Base-by-base conservation (phyloP, 2,888 invertebrate species). In the Neoaliturus tenellus region DNA sequence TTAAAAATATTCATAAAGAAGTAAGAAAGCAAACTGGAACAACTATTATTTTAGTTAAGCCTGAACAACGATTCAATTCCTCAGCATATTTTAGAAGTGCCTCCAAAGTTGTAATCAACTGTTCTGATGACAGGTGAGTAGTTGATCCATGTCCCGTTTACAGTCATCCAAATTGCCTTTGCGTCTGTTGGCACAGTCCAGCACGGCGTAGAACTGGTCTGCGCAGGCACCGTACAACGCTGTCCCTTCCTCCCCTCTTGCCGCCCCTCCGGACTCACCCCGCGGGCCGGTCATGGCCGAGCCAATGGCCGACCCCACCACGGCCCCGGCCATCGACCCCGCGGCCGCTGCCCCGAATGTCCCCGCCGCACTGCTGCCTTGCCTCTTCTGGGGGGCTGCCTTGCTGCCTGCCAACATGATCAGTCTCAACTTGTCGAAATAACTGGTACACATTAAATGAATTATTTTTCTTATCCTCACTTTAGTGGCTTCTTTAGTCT, bases 141-240 rank as follows among this genome's bases (percentile, higher is more conserved):
- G 71, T n/a, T 71, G 41, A 28, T 71, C 71, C 35, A 71, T 35
- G 4, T n/a, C 41, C 14, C n/a, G 20, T 1, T 39, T 39, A 39
- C 71, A 71, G 3, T 10, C 71, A 23, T 71, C 71, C 12, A 71
- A 23, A 41, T 71, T 41, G 20, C 71, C 71, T 10, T 35, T 35
- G 10, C 20, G 31, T 20, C 23, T 3, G 20, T 71, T 17, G 12
- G 71, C 41, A 20, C 71, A 71, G 39, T 39, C 35, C 71, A 71
- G 23, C 12, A 71, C 33, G 3, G 71, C 71, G 23, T 35, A 71
- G 23, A 71, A 35, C 5, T 71, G 5, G 12, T 41, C 71, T 2
- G 71, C 71, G 23, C 71, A 71, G 2, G 39, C 71, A 0, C 71
- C 71, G 41, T 71, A 71, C 14, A 51, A 23, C 51, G 51, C 51